A percentile compares a stretch with the other conserved stretches of the same genome.
These are phyloP conservation scores for Hydropsyche betteni DNA, from an alignment of 2,888 invertebrate genomes.

Conservation along the genomic window DNA sequence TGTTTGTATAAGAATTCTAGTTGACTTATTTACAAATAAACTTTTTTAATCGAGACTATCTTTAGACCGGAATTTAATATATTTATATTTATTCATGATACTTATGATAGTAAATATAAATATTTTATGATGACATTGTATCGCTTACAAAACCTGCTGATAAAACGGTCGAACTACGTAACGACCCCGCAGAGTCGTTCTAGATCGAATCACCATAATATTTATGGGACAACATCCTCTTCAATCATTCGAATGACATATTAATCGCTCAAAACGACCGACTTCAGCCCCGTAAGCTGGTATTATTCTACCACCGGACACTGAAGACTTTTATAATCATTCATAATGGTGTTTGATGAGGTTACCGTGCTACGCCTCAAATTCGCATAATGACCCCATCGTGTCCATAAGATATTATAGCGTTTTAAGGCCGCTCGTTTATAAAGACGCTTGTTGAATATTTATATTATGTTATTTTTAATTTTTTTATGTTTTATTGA, in stretches of 20 bases:
- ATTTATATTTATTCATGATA: no score
- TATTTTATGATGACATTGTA: no score
- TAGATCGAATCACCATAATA: constrained; percentile 17
- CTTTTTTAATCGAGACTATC: no score
- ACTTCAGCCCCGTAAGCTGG: neutral
- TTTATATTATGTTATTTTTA: neutral
- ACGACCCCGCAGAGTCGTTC: neutral
- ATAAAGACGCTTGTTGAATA: neutral
- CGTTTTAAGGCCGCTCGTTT: neutral
- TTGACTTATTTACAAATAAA: no score
- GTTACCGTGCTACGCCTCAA: neutral
- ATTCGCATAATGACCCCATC: neutral
- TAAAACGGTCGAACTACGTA: no score
- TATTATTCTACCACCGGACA: neutral
- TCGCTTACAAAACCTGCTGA: no score
- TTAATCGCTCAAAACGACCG: neutral
- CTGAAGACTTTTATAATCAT: constrained; percentile 2
- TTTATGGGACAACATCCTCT: constrained; percentile 19
- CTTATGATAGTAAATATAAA: no score
- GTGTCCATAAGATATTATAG: constrained; percentile 1
- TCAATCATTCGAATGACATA: constrained; percentile 23
- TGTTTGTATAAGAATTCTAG: no score
- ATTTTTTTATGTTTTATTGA: no score
- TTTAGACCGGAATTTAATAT: no score
- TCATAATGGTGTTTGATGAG: constrained; percentile 22